These are phyloP conservation scores for Griposia aprilina DNA, from an alignment of 2,888 invertebrate species.

Conservation along the genomic window DNA sequence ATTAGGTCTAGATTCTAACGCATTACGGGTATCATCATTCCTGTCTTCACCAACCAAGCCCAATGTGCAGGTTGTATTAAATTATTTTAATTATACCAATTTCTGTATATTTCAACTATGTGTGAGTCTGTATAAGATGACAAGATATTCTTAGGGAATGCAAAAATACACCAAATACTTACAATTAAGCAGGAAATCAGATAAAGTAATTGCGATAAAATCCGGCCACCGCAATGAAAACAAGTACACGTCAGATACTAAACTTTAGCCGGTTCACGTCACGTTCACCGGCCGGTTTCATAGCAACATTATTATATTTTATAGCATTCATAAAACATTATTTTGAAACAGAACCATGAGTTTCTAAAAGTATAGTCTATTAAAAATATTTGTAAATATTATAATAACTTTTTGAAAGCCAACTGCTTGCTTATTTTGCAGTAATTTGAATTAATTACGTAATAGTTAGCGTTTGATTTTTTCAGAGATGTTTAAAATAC, in stretches of 20 bases:
- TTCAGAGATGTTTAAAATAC: neutral
- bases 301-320: neutral
- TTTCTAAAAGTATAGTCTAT: neutral
- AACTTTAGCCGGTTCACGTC: neutral
- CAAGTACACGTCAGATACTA: constrained; percentile 56
- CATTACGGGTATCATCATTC: neutral
- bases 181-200: constrained; percentile 24
- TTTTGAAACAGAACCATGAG: neutral
- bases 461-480: neutral
- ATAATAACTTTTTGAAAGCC: neutral
- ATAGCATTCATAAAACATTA: neutral
- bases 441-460: neutral
- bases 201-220: neutral
- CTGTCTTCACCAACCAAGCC: neutral
- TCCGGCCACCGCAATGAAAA: constrained; percentile 47
- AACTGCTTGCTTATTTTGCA: too few relatives aligned
- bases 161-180: constrained; percentile 44
- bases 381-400: neutral
- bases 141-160: neutral
- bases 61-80: neutral
- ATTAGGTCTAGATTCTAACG: neutral
- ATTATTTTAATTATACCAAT: neutral
- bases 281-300: neutral
- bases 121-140: neutral
- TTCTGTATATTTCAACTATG: neutral